Evolutionary conservation across 37 sponge, comb jelly and placozoan genomes (phyloP).

Genomic region (Agelas oroides): DNA sequence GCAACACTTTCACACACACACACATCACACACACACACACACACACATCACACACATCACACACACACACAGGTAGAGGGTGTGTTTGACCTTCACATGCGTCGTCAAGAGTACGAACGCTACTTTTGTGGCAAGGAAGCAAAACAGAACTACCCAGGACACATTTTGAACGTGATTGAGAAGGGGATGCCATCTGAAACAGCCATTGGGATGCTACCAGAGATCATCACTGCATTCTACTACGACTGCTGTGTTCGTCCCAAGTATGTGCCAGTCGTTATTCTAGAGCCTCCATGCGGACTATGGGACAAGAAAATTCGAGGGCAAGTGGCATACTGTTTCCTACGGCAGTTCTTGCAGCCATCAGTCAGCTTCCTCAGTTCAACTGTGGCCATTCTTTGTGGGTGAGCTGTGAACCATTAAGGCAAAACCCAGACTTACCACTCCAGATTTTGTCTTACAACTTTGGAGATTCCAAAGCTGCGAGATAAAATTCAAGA

Average conservation of each 20-base stretch:
- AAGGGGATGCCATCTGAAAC: background rate
- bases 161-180: conserved; percentile 14
- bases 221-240: conserved; percentile 20
- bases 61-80: conserved; percentile 26
- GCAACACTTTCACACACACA: conserved; percentile 1
- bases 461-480: too few relatives aligned
- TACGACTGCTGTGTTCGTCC: conserved; percentile 1
- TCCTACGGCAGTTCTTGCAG: conserved; percentile 12
- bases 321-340: background rate
- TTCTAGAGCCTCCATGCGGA: conserved; percentile 30
- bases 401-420: conserved; percentile 9
- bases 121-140: conserved; percentile 55
- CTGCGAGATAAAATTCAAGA: too few relatives aligned
- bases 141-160: conserved; percentile 4
- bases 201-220: background rate
- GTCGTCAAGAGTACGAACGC: conserved; percentile 17
- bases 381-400: conserved; percentile 28
- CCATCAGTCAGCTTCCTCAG: conserved; percentile 19
- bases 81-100: conserved; percentile 44
- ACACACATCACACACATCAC: too few relatives aligned
- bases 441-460: too few relatives aligned
- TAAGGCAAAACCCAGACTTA: too few relatives aligned
- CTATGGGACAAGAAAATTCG: conserved; percentile 12
- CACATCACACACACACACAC: too few relatives aligned
- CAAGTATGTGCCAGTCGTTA: conserved; percentile 26